Conservation (phyloP, 2,113 vertebrate species). For the Rhinopomastus cyanomelas region DNA sequence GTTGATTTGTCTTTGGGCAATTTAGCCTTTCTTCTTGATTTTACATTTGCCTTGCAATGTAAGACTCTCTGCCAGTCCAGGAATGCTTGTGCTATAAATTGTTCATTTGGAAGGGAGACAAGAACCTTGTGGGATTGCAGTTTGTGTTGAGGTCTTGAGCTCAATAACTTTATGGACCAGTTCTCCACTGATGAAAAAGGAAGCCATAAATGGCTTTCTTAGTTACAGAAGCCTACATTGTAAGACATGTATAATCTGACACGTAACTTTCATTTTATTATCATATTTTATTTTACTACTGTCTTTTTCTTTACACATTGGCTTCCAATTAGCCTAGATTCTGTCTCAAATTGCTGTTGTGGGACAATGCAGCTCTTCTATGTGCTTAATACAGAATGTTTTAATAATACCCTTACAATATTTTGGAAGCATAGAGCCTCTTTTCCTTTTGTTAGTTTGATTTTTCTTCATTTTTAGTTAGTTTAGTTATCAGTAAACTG, state of each 20-base stretch:
- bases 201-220: not conserved
- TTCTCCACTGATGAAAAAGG: accelerated
- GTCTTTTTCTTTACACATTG: not conserved
- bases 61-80: not conserved
- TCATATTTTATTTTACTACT: not conserved
- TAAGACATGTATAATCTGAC: not conserved
- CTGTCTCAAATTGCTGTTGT: not conserved
- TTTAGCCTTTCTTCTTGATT: too few species aligned
- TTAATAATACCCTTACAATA: not conserved
- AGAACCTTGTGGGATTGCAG: not conserved
- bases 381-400: not conserved
- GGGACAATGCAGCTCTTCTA: not conserved
- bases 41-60: not conserved
- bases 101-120: not conserved
- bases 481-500: too few species aligned
- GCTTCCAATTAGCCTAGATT: not conserved
- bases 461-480: too few species aligned
- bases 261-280: not conserved
- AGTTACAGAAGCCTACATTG: not conserved
- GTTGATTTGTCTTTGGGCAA: not conserved
- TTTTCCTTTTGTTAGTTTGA: not conserved
- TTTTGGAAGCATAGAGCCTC: not conserved
- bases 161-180: not conserved
- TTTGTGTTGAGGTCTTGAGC: not conserved
- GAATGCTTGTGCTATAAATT: not conserved